Evolutionary conservation across 2,797 vertebrate species (phyloP).

Genomic region (Chiropotes sagulatus): DNA sequence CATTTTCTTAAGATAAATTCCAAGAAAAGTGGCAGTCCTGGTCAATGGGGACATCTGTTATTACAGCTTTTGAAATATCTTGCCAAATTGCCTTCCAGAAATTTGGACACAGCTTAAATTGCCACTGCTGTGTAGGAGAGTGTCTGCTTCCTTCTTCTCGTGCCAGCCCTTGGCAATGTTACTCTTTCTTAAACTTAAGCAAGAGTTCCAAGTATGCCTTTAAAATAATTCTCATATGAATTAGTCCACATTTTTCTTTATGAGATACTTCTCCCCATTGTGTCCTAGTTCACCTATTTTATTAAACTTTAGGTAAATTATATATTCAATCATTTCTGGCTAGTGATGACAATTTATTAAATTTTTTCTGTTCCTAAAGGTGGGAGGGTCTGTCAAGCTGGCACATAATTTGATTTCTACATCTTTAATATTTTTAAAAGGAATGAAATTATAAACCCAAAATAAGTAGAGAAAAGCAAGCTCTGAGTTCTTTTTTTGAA

Average conservation of each 20-base stretch:
- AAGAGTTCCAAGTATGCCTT: background rate
- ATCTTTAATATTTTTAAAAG: conserved; percentile 25
- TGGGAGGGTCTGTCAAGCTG: conserved; percentile 29
- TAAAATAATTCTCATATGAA: conserved; percentile 41
- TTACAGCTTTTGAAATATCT: background rate
- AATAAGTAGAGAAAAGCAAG: conserved; percentile 10
- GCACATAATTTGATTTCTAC: background rate
- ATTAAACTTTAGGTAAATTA: conserved; percentile 30
- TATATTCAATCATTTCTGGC: conserved; percentile 40
- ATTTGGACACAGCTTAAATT: background rate
- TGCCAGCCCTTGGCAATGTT: background rate
- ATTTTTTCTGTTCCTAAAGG: background rate
- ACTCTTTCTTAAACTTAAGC: background rate
- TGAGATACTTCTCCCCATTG: background rate
- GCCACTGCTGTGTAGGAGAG: background rate
- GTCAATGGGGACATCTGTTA: background rate
- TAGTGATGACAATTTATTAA: conserved; percentile 5
- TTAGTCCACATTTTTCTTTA: background rate
- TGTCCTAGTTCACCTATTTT: background rate
- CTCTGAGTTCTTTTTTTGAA: conserved; percentile 10
- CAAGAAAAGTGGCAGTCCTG: conserved; percentile 44
- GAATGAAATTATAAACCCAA: background rate
- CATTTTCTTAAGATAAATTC: conserved; percentile 50
- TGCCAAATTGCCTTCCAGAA: conserved; percentile 45
- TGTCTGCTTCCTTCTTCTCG: background rate